These are phyloP conservation scores for Cuculus canorus DNA, from an alignment of 2,797 vertebrate species.

Conservation along the genomic window DNA sequence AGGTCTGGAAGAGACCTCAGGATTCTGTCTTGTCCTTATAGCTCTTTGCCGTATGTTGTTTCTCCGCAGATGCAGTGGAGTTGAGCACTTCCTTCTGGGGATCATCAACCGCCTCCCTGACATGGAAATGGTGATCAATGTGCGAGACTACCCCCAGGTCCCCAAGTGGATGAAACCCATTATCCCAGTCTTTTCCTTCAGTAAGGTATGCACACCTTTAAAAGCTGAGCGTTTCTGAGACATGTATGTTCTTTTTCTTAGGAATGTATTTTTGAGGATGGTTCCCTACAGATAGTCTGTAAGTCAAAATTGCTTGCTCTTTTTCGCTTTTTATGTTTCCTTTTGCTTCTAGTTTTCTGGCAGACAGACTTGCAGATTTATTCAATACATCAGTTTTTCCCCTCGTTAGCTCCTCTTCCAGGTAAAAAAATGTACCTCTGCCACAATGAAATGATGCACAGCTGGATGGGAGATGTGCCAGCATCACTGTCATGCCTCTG, in stretches of 20 bases:
- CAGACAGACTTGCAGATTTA: background rate
- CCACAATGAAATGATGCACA: background rate
- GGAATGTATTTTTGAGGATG: background rate
- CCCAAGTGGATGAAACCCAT: conserved; percentile 88
- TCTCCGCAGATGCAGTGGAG: conserved; percentile 89
- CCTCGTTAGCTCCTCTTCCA: conserved; percentile 8
- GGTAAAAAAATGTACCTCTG: background rate
- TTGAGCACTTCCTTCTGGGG: conserved; percentile 94
- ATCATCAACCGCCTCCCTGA: conserved; percentile 87
- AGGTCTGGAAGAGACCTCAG: background rate
- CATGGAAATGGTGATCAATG: conserved; percentile 94
- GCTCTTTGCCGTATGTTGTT: background rate
- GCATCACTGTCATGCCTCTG: background rate
- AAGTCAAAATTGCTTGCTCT: background rate
- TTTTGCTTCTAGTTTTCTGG: background rate
- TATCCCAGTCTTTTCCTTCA: conserved; percentile 94
- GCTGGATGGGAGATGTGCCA: background rate
- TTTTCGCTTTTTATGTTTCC: background rate
- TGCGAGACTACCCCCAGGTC: conserved; percentile 97
- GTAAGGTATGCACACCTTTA: conserved; percentile 86
- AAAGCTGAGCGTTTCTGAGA: background rate
- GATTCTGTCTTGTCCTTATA: background rate
- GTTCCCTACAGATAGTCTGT: background rate
- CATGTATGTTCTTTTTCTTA: background rate
- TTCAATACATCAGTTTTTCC: background rate